Conservation (phyloP, 1,140 invertebrate genomes). For the Andricus grossulariae region DNA sequence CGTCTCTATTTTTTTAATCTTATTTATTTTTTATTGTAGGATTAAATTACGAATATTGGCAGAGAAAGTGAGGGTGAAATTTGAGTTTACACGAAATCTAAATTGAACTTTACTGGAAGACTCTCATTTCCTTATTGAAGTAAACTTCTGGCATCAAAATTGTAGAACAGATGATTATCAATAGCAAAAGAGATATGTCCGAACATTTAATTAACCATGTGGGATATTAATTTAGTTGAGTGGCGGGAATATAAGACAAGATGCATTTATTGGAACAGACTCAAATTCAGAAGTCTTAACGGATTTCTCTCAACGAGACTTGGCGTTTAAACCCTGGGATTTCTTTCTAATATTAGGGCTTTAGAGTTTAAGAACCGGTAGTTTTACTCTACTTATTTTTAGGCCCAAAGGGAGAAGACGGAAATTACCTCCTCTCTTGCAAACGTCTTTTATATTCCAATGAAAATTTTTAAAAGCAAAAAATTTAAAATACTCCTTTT, state of each 20-base stretch:
- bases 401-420: background rate
- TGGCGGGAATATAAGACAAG: no score
- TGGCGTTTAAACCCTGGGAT: background rate
- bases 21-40: no score
- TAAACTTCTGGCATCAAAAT: no score
- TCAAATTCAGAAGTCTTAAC: background rate
- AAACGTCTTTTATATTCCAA: background rate
- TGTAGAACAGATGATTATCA: no score
- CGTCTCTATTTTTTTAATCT: no score
- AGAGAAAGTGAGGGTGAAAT: no score
- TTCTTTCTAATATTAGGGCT: conserved; percentile 18
- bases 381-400: conserved; percentile 9
- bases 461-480: background rate
- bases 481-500: no score
- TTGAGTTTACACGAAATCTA: conserved; percentile 54
- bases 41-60: no score
- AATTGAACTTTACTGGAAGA: conserved; percentile 67
- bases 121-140: background rate
- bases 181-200: no score
- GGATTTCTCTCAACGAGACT: conserved; percentile 2
- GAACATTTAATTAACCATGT: no score
- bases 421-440: background rate
- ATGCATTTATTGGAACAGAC: background rate
- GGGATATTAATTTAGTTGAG: no score
- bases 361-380: conserved; percentile 7